Base-by-base conservation (phyloP, 2,797 vertebrate species). In the Menidia menidia region DNA sequence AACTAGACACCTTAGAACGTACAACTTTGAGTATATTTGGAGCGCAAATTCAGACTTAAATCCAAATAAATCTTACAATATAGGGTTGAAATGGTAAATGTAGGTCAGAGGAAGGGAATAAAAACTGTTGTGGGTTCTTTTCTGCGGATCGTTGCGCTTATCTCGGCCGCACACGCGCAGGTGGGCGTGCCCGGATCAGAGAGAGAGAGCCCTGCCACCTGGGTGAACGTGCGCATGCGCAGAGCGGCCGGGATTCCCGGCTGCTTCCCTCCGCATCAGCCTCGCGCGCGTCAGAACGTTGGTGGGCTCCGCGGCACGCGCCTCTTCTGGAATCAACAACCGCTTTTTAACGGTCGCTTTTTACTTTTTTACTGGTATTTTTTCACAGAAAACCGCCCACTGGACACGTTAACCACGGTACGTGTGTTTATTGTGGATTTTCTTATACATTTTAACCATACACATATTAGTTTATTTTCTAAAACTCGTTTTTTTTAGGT, bases 141-240 rank as follows among this genome's bases (percentile, higher is more conserved):
- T 47, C n/a, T 18, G 7, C 10, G 35, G 35, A 4, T 14, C 14
- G n/a, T 19, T 3, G 4, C 51, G 65, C 71, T 83, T 81, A 83
- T 86, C 84, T 41, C 35, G 9, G 18, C 15, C 0, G 11, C 47
- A 47, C 81, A 83, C 64, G 11, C 41, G 43, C 55, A 57, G 52
- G 69, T 81, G 69, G 68, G 61, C 30, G 76, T 70, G 68, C 16
- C 2, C 19, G 1, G 8, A 2, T 11, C 11, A 73, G 25, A 19
- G 52, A 10, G 4, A 32, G 30, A 11, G 33, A 16, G 45, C 6
- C 0, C 44, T 54, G 66, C 61, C 69, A 85, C 76, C 70, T 80
- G 74, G 68, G 65, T 33, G 19, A 61, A 39, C 10, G 43, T 47
- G 73, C 81, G 80, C 88, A 83, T 88, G 86, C 80, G 88, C 74